Evolutionary conservation across 1,140 invertebrate species (phyloP).

Genomic region (Drosophila pachea): DNA sequence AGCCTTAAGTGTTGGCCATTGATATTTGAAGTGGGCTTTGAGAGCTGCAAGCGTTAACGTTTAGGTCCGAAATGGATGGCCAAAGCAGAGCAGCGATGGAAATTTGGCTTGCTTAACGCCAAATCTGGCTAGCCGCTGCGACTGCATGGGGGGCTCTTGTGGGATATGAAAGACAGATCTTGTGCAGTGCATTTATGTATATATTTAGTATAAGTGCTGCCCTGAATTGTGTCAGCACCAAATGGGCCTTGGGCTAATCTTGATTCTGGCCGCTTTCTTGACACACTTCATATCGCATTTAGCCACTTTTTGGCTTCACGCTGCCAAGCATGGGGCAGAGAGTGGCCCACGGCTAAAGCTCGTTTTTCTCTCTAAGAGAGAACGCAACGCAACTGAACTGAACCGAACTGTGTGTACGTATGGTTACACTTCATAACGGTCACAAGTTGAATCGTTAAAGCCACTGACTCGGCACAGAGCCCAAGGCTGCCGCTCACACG

Average conservation of each 20-base stretch:
- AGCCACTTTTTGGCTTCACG: background rate
- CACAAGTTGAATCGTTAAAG: conserved; percentile 38
- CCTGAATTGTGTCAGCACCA: no score
- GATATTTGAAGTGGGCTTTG: conserved; percentile 27
- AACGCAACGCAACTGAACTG: conserved; percentile 12
- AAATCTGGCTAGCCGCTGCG: background rate
- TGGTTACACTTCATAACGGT: conserved; percentile 41
- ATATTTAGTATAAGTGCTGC: no score
- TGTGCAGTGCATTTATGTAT: no score
- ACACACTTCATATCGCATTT: no score
- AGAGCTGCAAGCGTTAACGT: background rate
- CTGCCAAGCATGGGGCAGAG: conserved; percentile 1
- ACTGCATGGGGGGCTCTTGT: no score
- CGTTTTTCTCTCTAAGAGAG: no score
- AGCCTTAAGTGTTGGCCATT: conserved; percentile 17
- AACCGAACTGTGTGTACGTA: conserved; percentile 39
- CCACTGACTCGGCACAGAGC: conserved; percentile 44
- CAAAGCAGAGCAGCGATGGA: background rate
- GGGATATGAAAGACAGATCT: no score
- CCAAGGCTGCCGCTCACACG: conserved; percentile 31
- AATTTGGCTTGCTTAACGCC: background rate
- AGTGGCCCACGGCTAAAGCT: conserved; percentile 9
- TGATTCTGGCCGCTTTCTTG: no score
- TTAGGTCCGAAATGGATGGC: background rate
- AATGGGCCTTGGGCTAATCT: no score